Evolutionary conservation across 2,888 invertebrate genomes (phyloP), one percentile per base, ranked within the genome.

Genomic region (Sepioteuthis lessoniana): DNA sequence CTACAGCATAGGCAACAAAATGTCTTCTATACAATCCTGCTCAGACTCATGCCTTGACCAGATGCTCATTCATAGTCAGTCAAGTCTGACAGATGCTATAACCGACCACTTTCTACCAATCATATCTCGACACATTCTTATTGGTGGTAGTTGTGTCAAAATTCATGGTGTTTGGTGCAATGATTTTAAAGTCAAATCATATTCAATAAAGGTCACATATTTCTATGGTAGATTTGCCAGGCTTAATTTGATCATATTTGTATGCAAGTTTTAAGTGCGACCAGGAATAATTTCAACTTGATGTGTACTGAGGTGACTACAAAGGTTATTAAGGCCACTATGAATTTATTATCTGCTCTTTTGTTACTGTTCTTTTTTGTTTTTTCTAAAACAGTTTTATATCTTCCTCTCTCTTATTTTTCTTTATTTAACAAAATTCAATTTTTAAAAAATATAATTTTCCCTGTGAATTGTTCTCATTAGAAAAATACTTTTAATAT

Each of bases 381-480:
- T 76, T 76, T n/a, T 13, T 35, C 16, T 0, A 76, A 16, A n/a
- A 76, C n/a, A 76, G 76, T 76, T 76, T 76, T 76, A 76, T 76
- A n/a, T 76, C n/a, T 35, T 0, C 0, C 76, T 16, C 35, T 4
- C 16, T 35, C 1, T 35, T n/a, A 5, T 35, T 35, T n/a, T 35
- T 76, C n/a, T 35, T 76, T 76, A 76, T 21, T 25, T 55, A 35
- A 35, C 16, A 76, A 76, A 35, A 76, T 76, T 76, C n/a, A 76
- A 76, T 76, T 76, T n/a, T 19, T 5, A 76, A 35, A n/a, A 76
- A 76, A 35, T n/a, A 76, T 35, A 35, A 35, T n/a, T 76, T 76
- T 76, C 35, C n/a, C n/a, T 76, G 76, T 76, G 76, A 76, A 76
- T 76, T 76, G 76, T n/a, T n/a, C 76, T 76, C 76, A 76, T 76